Conservation (phyloP, 2,797 vertebrate species). For the Pipistrellus pygmaeus region DNA sequence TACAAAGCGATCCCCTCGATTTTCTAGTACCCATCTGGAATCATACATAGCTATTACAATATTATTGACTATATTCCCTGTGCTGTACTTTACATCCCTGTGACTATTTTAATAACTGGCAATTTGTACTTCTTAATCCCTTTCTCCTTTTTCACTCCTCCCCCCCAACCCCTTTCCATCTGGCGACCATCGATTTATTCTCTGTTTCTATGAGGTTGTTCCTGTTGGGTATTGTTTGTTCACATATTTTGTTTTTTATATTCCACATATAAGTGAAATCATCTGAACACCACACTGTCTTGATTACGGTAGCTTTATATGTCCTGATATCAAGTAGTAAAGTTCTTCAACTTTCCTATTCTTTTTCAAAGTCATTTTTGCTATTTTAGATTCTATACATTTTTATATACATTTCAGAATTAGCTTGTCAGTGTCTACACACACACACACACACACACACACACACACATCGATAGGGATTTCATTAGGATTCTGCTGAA, state of each 20-base stretch:
- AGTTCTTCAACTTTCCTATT: conserved; percentile 4
- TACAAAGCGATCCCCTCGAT: not conserved
- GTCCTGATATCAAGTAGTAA: not conserved
- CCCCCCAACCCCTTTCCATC: not conserved
- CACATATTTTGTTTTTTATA: not conserved
- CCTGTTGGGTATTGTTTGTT: not conserved
- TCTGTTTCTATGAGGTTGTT: not conserved
- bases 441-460: not conserved
- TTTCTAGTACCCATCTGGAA: not conserved
- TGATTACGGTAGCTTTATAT: not conserved
- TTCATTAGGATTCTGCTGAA: not conserved
- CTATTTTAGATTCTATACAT: not conserved
- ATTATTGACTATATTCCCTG: not conserved
- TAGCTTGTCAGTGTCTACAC: not conserved
- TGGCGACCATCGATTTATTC: not conserved
- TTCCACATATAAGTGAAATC: not conserved
- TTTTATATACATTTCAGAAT: conserved; percentile 27
- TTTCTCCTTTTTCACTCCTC: not conserved
- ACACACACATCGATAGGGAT: not conserved
- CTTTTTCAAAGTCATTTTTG: conserved; percentile 9
- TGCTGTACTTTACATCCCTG: not conserved
- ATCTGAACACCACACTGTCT: not conserved
- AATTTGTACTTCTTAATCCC: not conserved
- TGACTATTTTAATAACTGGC: not conserved
- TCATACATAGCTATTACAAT: not conserved